These are phyloP conservation scores for Lasioglossum calceatum DNA, from an alignment of 2,888 invertebrate species.

Conservation along the genomic window DNA sequence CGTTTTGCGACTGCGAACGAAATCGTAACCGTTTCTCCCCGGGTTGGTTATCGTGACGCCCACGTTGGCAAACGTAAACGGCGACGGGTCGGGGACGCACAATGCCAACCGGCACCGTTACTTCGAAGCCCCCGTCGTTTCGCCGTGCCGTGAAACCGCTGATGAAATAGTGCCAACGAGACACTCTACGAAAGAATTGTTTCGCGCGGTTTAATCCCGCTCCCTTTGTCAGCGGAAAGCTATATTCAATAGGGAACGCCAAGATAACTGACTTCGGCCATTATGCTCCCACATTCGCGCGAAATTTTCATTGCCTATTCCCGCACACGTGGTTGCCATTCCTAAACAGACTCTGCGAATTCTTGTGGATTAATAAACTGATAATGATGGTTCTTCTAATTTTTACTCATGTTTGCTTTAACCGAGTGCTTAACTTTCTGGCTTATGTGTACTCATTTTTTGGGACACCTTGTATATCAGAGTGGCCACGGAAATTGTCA, in stretches of 20 bases:
- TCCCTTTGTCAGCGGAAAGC: neutral
- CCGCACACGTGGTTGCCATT: neutral
- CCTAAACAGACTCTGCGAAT: neutral
- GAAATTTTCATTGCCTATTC: neutral
- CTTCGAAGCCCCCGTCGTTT: neutral
- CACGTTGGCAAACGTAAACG: conserved; percentile 11
- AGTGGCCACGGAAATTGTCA: neutral
- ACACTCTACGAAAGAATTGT: conserved; percentile 12
- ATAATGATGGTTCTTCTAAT: neutral
- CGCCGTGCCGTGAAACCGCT: neutral
- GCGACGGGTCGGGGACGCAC: neutral
- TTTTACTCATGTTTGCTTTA: neutral
- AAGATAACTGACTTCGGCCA: neutral
- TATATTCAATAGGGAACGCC: neutral
- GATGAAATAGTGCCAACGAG: neutral
- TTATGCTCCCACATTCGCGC: neutral
- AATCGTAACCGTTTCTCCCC: conserved; percentile 43
- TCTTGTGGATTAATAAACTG: neutral
- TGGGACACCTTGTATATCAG: neutral
- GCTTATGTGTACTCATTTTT: neutral
- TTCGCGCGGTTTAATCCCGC: neutral
- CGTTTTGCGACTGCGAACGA: conserved; percentile 54
- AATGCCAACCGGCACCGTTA: conserved; percentile 12
- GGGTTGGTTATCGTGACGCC: conserved; percentile 43
- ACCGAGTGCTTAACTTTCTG: neutral